Base-by-base conservation (phyloP, 2,113 vertebrate genomes). In the Progne subis region DNA sequence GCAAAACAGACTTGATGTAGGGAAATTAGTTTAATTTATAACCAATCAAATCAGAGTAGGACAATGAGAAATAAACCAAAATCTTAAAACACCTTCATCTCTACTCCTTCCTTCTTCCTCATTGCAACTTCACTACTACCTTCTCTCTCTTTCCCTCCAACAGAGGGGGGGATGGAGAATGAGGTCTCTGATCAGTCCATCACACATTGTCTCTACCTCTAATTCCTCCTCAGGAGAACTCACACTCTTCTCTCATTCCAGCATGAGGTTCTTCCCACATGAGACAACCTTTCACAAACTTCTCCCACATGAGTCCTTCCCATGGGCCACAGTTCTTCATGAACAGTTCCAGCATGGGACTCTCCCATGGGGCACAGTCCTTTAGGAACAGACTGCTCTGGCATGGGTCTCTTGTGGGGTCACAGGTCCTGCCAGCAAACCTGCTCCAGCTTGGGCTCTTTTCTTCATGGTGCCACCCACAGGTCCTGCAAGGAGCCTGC, bases 321-420 rank as follows among this genome's bases (percentile, higher is more conserved):
- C 20, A 47, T 5, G 6, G 39, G 39, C 18, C 43, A 12, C 25
- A 46, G 44, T 8, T 63, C 74, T 52, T 63, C 44, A 47, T 5
- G 2, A 16, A 16, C 56, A 34, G 32, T 14, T 70, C 49, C 37
- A 64, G 15, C 0, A 0, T 47, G 47, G 11, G 43, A 46, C 23
- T 23, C 4, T 70, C 12, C 50, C 57, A 34, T 0, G 0, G 11
- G 19, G 4, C 56, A 19, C 52, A 78, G 25, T 53, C 10, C 21
- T 47, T 77, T 23, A 71, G 46, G 25, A 65, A n/a, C 15, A 15
- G 9, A 11, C n/a, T 83, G 21, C 26, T 71, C 57, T 39, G 44
- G 29, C 3, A 6, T 28, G 18, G 21, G 11, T 29, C 12, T 16
- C 32, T 74, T 0, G 0, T 29, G 23, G 32, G 8, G 5, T 39